phyloP scores from a whole-genome alignment of 2,113 vertebrate species.

The Boleophthalmus pectinirostris region DNA sequence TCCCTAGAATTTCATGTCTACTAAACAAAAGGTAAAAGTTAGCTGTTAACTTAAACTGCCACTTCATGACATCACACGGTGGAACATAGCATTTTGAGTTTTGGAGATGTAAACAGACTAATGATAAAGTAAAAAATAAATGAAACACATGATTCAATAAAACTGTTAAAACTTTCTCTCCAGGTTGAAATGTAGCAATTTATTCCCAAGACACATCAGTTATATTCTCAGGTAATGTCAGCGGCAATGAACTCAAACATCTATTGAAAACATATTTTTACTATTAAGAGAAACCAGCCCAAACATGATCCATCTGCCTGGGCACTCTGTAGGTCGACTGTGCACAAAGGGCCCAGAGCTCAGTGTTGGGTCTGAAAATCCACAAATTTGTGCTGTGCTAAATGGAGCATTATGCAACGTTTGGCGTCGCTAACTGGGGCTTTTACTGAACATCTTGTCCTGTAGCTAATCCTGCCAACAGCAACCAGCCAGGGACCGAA shows the following conservation, averaged over 20 bases:
- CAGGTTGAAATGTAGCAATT: not conserved
- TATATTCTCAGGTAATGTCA: constrained; percentile 25
- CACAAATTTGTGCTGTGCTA: constrained; percentile 68
- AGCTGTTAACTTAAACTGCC: too few species aligned
- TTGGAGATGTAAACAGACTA: too few species aligned
- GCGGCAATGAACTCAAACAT: constrained; percentile 39
- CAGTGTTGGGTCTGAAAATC: constrained; percentile 71
- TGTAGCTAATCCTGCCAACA: constrained; percentile 74
- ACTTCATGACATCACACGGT: too few species aligned
- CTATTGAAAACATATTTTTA: constrained; percentile 50
- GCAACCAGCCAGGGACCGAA: constrained; percentile 64
- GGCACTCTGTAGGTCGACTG: constrained; percentile 50
- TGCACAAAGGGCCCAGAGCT: constrained; percentile 58
- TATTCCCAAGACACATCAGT: constrained; percentile 18
- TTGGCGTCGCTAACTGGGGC: constrained; percentile 62
- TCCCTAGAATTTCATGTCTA: too few species aligned
- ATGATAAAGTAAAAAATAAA: too few species aligned
- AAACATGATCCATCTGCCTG: constrained; percentile 68
- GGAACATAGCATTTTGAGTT: too few species aligned
- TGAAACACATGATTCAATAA: too few species aligned
- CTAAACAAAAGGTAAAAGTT: too few species aligned
- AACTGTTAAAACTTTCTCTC: too few species aligned
- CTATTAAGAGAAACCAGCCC: constrained; percentile 55
- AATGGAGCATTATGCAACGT: constrained; percentile 73
- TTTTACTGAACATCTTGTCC: constrained; percentile 77